A percentile compares a stretch with the other conserved stretches of the same genome.
Conservation (phyloP, 1,140 invertebrate genomes). For the Venustaconcha ellipsiformis region DNA sequence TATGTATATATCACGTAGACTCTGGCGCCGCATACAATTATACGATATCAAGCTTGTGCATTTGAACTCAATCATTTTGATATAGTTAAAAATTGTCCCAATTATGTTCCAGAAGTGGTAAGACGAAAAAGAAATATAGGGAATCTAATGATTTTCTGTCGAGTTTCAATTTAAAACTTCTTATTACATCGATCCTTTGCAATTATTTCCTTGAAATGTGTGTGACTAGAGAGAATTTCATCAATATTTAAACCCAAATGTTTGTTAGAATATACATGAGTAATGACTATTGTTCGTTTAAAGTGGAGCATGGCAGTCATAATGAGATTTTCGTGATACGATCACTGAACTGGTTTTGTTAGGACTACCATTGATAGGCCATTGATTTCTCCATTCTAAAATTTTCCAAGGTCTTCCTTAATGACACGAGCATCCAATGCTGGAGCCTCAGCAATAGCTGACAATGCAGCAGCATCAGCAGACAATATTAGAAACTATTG, state of each 20-base stretch:
- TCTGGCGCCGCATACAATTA: background rate
- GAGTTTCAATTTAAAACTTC: constrained; percentile 10
- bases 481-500: background rate
- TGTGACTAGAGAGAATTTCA: background rate
- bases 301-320: background rate
- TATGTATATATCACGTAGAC: background rate
- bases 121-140: constrained; percentile 19
- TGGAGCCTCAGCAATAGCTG: constrained; percentile 6
- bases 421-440: background rate
- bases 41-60: constrained; percentile 8
- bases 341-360: constrained; percentile 5
- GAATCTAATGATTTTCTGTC: constrained; percentile 19
- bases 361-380: constrained; percentile 22
- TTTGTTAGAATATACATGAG: constrained; percentile 7
- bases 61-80: constrained; percentile 11
- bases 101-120: constrained; percentile 30
- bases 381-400: constrained; percentile 7
- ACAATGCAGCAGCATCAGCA: constrained; percentile 3
- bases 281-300: background rate
- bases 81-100: constrained; percentile 15
- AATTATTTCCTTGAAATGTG: constrained; percentile 14
- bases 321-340: background rate
- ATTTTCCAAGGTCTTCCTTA: constrained; percentile 13
- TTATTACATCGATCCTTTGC: constrained; percentile 14
- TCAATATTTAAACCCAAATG: constrained; percentile 18